A percentile compares a stretch with the other conserved stretches of the same genome.
These are phyloP conservation scores for Phymanthus crucifer DNA, from an alignment of 92 coral and sea anemone genomes.

Conservation along the genomic window DNA sequence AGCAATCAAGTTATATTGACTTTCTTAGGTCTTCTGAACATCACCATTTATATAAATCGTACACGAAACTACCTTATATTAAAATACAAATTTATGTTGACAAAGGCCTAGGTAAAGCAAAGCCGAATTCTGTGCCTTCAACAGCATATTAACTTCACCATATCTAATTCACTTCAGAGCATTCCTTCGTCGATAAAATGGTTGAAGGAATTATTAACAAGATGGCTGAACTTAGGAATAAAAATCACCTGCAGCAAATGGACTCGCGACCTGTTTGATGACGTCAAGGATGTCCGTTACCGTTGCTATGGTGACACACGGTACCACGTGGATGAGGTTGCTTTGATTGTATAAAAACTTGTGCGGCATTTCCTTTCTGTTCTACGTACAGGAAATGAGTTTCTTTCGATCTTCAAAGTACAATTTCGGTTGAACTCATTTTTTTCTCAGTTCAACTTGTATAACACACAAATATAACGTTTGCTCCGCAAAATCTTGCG, in stretches of 20 bases:
- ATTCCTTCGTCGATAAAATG: background rate
- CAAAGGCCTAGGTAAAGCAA: no score
- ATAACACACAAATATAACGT: background rate
- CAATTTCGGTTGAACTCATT: background rate
- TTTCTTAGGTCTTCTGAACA: no score
- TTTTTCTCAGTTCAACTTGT: background rate
- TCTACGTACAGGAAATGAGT: conserved; percentile 34
- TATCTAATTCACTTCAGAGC: background rate
- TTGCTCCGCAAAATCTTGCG: background rate
- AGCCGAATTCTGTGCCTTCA: no score
- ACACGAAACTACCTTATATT: no score
- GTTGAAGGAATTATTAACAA: background rate
- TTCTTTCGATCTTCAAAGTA: background rate
- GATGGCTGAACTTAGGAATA: background rate
- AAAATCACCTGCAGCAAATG: background rate
- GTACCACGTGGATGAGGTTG: conserved; percentile 45
- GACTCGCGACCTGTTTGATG: background rate
- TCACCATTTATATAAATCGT: no score
- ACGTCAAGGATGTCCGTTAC: conserved; percentile 11
- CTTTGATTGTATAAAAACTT: conserved; percentile 57
- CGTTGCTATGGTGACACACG: background rate
- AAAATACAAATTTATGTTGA: no score
- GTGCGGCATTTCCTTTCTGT: conserved; percentile 64
- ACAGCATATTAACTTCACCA: no score
- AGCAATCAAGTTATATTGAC: background rate